Percentiles rank a stretch among this genome's conserved stretches.
phyloP scores from a whole-genome alignment of 2,888 invertebrate genomes.

The Epinotia demarniana region DNA sequence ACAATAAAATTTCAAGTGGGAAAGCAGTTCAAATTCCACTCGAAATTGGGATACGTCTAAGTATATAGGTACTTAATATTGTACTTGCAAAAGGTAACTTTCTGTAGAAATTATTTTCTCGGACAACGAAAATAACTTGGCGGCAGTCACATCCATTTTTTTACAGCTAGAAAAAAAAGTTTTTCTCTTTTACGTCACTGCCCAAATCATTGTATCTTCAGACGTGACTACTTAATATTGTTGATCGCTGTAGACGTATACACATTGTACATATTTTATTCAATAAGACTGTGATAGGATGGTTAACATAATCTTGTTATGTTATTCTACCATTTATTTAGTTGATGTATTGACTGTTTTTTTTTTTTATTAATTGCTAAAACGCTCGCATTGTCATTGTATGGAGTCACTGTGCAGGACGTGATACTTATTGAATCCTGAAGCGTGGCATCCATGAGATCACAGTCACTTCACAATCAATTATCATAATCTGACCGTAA shows the following conservation, averaged over 20 bases:
- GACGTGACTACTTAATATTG: slow-evolving; percentile 67
- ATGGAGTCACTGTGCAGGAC: neutral
- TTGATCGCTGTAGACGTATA: slow-evolving; percentile 60
- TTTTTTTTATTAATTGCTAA: neutral
- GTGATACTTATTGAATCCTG: slow-evolving; percentile 1
- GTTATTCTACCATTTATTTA: neutral
- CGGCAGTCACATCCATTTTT: neutral
- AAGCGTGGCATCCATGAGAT: slow-evolving; percentile 6
- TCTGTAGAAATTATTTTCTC: slow-evolving; percentile 5
- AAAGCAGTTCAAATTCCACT: neutral
- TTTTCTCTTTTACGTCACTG: neutral
- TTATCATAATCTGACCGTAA: slow-evolving; percentile 62
- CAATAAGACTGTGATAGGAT: slow-evolving; percentile 15
- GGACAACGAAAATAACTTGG: neutral
- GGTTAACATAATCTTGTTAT: neutral
- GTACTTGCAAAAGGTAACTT: neutral
- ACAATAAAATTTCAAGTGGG: neutral
- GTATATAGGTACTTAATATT: too few relatives aligned
- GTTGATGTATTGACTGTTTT: neutral
- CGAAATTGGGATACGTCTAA: neutral
- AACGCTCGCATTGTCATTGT: neutral
- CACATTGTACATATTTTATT: neutral
- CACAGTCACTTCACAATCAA: neutral
- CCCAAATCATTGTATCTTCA: neutral
- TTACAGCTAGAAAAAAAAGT: neutral